phyloP scores from a whole-genome alignment of 2,113 vertebrate species.

The Cariama cristata region DNA sequence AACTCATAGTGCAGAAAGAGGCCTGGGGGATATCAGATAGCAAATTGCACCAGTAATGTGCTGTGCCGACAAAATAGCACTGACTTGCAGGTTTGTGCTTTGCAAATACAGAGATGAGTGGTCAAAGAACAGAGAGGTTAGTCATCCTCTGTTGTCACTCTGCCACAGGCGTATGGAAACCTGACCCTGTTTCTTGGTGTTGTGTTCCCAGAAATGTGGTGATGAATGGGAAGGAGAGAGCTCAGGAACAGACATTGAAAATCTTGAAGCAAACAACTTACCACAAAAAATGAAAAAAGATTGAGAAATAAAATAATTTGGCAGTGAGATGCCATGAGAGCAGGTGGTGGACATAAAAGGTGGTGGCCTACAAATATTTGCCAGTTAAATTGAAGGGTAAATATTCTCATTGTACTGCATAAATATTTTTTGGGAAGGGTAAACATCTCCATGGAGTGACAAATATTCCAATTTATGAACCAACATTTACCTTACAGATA shows the following conservation, averaged over 20 bases:
- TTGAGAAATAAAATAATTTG: background rate
- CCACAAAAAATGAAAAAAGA: background rate
- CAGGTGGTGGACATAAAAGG: background rate
- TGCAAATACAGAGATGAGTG: background rate
- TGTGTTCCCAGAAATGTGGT: background rate
- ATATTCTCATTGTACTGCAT: slow-evolving; percentile 9
- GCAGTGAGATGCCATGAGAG: background rate
- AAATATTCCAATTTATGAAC: slow-evolving; percentile 10
- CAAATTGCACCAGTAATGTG: background rate
- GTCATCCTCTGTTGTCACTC: background rate
- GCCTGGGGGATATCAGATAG: background rate
- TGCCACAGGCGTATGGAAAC: background rate
- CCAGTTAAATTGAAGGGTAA: slow-evolving; percentile 50
- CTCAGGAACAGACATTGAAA: background rate
- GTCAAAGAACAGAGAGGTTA: background rate
- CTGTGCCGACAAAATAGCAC: background rate
- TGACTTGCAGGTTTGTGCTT: background rate
- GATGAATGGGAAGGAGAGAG: background rate
- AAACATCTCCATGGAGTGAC: background rate
- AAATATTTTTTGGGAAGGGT: background rate
- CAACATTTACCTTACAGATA: slow-evolving; percentile 33
- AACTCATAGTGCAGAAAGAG: background rate
- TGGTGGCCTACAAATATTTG: slow-evolving; percentile 45
- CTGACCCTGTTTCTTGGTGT: background rate
- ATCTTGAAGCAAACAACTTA: background rate